phyloP scores from a whole-genome alignment of 2,113 vertebrate species.

The Pyxicephalus adspersus region DNA sequence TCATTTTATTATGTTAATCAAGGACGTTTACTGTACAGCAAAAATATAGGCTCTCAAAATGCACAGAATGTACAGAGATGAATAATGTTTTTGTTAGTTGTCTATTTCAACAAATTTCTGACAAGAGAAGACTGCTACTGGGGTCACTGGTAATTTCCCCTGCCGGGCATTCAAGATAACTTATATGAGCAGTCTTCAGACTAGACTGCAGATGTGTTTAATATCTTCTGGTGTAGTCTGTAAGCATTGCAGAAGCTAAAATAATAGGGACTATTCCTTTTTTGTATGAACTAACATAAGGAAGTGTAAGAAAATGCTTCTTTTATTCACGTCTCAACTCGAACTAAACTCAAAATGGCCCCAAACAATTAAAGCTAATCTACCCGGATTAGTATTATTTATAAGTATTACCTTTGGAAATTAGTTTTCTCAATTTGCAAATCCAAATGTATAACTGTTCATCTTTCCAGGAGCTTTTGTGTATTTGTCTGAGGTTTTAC shows the following conservation, averaged over 20 bases:
- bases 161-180: background rate
- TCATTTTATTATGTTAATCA: constrained; percentile 62
- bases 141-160: background rate
- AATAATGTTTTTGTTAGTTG: background rate
- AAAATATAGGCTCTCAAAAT: constrained; percentile 28
- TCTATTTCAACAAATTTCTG: background rate
- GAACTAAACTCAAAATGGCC: too few relatives aligned
- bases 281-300: too few relatives aligned
- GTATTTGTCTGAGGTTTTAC: too few relatives aligned
- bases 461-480: too few relatives aligned
- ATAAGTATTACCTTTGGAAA: too few relatives aligned
- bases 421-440: too few relatives aligned
- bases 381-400: too few relatives aligned
- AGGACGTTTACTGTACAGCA: constrained; percentile 48
- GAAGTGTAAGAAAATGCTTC: too few relatives aligned
- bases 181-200: background rate
- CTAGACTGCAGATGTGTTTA: background rate
- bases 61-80: background rate
- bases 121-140: background rate
- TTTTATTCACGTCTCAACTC: too few relatives aligned
- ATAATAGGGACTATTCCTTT: too few relatives aligned
- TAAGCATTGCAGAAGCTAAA: background rate
- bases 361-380: too few relatives aligned
- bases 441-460: too few relatives aligned
- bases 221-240: background rate